Percentiles rank a stretch among this genome's conserved stretches.
These are phyloP conservation scores for Lasioglossum albipes DNA, from an alignment of 1,140 invertebrate species.

Conservation along the genomic window DNA sequence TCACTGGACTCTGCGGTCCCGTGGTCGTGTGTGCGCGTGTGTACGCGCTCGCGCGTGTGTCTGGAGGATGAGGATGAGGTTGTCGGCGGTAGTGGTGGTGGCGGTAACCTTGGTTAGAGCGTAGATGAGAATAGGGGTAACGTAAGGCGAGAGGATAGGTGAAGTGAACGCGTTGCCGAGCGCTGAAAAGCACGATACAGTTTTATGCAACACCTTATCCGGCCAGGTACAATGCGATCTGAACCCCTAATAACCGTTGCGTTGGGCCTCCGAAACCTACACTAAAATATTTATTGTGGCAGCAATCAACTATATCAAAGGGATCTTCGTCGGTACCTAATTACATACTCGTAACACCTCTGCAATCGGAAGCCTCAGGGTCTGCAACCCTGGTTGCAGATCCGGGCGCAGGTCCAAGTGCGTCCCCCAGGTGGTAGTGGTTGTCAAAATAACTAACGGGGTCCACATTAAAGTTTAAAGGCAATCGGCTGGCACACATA, in stretches of 20 bases:
- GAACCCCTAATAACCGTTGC: too few species aligned
- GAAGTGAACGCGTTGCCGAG: slow-evolving; percentile 16
- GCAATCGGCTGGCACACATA: slow-evolving; percentile 45
- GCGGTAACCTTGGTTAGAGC: slow-evolving; percentile 53
- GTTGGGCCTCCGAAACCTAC: too few species aligned
- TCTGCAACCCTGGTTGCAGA: too few species aligned
- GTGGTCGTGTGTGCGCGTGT: not conserved
- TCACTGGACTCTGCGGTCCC: slow-evolving; percentile 21
- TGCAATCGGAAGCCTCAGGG: too few species aligned
- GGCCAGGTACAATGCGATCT: too few species aligned
- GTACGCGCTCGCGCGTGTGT: not conserved
- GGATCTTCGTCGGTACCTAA: too few species aligned
- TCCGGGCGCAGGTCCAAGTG: too few species aligned
- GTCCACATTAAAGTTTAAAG: slow-evolving; percentile 29
- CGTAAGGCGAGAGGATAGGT: slow-evolving; percentile 38
- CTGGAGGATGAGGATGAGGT: slow-evolving; percentile 15
- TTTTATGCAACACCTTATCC: slow-evolving; percentile 21
- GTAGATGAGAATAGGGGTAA: slow-evolving; percentile 55
- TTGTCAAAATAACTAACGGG: slow-evolving; percentile 47
- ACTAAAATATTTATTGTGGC: too few species aligned
- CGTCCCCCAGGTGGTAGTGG: too few species aligned
- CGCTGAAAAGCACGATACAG: slow-evolving; percentile 2
- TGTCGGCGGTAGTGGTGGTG: slow-evolving; percentile 6
- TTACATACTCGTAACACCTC: too few species aligned
- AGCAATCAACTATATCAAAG: too few species aligned